Conservation (phyloP, 2,888 invertebrate genomes). For the Notodonta dromedarius region DNA sequence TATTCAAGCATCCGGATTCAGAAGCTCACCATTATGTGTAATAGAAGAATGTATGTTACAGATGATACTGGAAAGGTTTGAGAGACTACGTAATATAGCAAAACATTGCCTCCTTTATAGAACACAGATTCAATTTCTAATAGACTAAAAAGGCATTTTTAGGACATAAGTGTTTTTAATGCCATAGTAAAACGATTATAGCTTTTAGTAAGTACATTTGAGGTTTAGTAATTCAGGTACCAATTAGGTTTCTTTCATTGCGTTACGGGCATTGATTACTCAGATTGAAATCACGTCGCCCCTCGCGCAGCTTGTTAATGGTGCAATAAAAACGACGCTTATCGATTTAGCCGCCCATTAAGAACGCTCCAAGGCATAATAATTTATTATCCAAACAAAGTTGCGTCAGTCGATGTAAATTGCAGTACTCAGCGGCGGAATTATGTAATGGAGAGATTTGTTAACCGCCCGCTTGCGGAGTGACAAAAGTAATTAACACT, state of each 20-base stretch:
- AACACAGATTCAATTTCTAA: too few species aligned
- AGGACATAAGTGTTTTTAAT: too few species aligned
- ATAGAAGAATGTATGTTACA: too few species aligned
- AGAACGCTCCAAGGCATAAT: constrained; percentile 75
- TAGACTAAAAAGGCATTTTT: too few species aligned
- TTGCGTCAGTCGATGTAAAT: constrained; percentile 73
- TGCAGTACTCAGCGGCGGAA: constrained; percentile 67
- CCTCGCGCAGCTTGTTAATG: constrained; percentile 76
- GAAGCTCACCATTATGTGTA: too few species aligned
- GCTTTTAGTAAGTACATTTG: too few species aligned
- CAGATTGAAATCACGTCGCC: constrained; percentile 77
- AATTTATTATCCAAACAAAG: constrained; percentile 79
- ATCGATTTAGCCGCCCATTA: constrained; percentile 78
- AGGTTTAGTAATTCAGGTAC: constrained; percentile 49
- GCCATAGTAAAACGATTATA: too few species aligned
- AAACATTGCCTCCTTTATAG: too few species aligned
- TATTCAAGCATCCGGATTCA: too few species aligned
- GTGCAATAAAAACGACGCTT: constrained; percentile 81
- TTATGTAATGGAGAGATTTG: constrained; percentile 76
- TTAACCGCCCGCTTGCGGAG: constrained; percentile 71
- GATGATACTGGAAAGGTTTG: too few species aligned
- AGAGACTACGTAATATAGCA: too few species aligned
- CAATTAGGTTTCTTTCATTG: constrained; percentile 59
- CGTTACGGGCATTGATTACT: constrained; percentile 73
- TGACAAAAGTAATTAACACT: constrained; percentile 83